Conservation (phyloP, 92 coral and sea anemone species). For the Pocillopora grandis region DNA sequence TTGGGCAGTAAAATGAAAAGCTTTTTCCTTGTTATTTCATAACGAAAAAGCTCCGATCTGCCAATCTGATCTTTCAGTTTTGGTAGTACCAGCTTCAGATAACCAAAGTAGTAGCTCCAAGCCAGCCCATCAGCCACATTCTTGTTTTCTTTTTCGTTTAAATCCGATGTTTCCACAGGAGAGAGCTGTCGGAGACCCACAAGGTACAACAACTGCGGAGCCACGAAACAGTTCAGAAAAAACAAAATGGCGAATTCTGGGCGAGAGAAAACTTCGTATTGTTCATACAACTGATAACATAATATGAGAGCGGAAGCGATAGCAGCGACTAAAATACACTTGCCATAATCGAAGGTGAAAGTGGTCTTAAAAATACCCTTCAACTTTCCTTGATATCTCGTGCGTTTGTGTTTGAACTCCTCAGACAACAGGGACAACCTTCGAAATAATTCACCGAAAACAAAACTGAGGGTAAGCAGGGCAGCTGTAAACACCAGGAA, state of each 20-base stretch:
- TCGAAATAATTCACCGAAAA: slow-evolving; percentile 72
- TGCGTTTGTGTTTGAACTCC: slow-evolving; percentile 65
- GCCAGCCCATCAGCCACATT: slow-evolving; percentile 1
- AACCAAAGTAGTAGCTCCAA: not conserved
- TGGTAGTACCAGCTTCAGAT: not conserved
- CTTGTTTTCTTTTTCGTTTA: slow-evolving; percentile 76
- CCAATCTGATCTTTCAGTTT: not conserved
- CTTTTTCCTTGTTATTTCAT: not conserved
- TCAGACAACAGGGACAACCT: slow-evolving; percentile 70
- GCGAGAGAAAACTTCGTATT: not conserved
- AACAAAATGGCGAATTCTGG: slow-evolving; percentile 37
- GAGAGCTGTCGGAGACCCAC: slow-evolving; percentile 71
- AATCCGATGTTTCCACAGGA: slow-evolving; percentile 69
- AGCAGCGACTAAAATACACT: slow-evolving; percentile 32
- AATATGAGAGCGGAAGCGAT: slow-evolving; percentile 4
- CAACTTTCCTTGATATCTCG: slow-evolving; percentile 74
- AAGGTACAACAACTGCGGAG: slow-evolving; percentile 54
- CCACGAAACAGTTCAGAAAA: slow-evolving; percentile 46
- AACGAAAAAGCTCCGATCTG: not conserved
- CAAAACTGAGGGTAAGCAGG: slow-evolving; percentile 59
- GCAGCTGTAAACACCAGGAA: slow-evolving; percentile 48
- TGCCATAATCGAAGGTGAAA: slow-evolving; percentile 53
- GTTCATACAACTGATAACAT: slow-evolving; percentile 13
- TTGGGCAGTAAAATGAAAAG: not conserved
- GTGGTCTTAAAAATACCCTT: slow-evolving; percentile 47